These are phyloP conservation scores for Amblyjoppa proteus DNA, from an alignment of 2,888 invertebrate genomes.

Conservation along the genomic window DNA sequence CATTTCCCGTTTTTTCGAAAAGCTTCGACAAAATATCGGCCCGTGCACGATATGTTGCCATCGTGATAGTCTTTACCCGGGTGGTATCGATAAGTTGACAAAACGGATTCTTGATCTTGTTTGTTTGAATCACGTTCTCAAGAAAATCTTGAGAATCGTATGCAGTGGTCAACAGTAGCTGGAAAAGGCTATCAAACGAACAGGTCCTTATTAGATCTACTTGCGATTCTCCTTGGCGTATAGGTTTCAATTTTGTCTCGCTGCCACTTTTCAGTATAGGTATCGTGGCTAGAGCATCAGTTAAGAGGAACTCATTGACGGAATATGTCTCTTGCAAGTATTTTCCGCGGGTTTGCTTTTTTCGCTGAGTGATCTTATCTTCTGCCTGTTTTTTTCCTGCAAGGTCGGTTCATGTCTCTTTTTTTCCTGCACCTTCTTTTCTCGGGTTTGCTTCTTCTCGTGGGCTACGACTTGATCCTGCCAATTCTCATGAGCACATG, in stretches of 20 bases:
- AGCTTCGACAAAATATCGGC: slow-evolving; percentile 13
- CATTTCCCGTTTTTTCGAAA: slow-evolving; percentile 20
- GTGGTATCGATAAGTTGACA: slow-evolving; percentile 13
- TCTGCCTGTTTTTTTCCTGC: too few species aligned
- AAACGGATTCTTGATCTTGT: background rate
- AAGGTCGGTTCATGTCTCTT: too few species aligned
- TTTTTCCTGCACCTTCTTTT: too few species aligned
- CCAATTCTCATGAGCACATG: slow-evolving; percentile 46
- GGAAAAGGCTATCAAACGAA: slow-evolving; percentile 23
- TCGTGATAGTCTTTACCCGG: slow-evolving; percentile 8
- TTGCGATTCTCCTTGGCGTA: background rate
- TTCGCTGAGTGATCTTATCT: too few species aligned
- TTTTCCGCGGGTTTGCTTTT: slow-evolving; percentile 4
- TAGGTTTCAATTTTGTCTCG: slow-evolving; percentile 5
- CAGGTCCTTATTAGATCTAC: slow-evolving; percentile 15
- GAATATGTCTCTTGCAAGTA: slow-evolving; percentile 46
- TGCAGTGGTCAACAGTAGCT: slow-evolving; percentile 28
- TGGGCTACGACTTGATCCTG: background rate
- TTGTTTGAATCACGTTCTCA: slow-evolving; percentile 8
- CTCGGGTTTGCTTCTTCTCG: slow-evolving; percentile 28
- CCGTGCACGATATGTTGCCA: slow-evolving; percentile 43
- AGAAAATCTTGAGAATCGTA: slow-evolving; percentile 22
- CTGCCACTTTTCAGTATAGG: slow-evolving; percentile 41
- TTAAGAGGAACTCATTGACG: slow-evolving; percentile 22
- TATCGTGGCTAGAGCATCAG: slow-evolving; percentile 11